Conservation (phyloP, 1,140 invertebrate genomes). For the Pteromalus puparum region DNA sequence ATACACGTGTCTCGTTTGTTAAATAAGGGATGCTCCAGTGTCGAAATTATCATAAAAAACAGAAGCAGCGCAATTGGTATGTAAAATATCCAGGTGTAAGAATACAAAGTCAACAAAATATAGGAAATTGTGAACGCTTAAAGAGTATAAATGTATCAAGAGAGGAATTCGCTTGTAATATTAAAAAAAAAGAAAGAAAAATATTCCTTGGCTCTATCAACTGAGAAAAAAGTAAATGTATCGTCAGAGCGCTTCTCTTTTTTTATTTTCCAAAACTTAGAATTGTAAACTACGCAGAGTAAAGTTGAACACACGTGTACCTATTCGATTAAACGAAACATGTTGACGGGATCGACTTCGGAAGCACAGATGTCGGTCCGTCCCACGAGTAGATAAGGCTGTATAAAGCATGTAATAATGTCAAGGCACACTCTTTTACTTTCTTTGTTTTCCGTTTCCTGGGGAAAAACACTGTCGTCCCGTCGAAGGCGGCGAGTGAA, state of each 20-base stretch:
- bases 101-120: slow-evolving; percentile 2
- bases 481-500: slow-evolving; percentile 13
- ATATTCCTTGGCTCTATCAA: slow-evolving; percentile 34
- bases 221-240: slow-evolving; percentile 39
- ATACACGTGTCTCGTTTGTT: neutral
- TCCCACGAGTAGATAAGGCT: slow-evolving; percentile 57
- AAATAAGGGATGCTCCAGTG: neutral
- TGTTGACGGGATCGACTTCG: slow-evolving; percentile 50
- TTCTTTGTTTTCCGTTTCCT: slow-evolving; percentile 37
- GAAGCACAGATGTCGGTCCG: slow-evolving; percentile 49
- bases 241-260: slow-evolving; percentile 30
- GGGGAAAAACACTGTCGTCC: neutral
- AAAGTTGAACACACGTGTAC: slow-evolving; percentile 59
- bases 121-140: neutral
- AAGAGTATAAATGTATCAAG: slow-evolving; percentile 23
- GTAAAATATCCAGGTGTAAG: neutral
- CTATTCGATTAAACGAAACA: slow-evolving; percentile 57
- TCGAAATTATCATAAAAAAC: slow-evolving; percentile 5
- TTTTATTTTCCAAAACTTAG: slow-evolving; percentile 7
- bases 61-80: slow-evolving; percentile 17
- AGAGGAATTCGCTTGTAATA: slow-evolving; percentile 16
- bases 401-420: slow-evolving; percentile 60
- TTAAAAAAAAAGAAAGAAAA: slow-evolving; percentile 26
- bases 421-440: slow-evolving; percentile 63
- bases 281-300: slow-evolving; percentile 50